Conservation (phyloP, 1,140 invertebrate genomes). For the Drosophila dunni region DNA sequence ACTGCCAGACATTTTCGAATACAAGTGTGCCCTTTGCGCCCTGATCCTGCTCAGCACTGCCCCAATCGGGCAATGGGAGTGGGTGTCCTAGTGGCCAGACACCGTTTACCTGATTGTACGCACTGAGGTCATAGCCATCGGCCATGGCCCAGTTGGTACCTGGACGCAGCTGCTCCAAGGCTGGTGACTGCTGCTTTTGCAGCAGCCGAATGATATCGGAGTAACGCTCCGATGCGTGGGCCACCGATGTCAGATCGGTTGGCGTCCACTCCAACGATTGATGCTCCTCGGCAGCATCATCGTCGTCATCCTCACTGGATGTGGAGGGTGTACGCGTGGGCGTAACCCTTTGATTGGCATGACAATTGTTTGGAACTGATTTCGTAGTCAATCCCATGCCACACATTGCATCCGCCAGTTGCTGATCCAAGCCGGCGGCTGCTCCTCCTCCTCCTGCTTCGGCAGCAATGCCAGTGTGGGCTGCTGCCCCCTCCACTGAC, state of each 20-base stretch:
- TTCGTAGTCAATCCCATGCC: conserved; percentile 81
- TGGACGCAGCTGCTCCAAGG: conserved; percentile 17
- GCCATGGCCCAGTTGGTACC: conserved; percentile 57
- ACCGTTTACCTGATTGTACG: conserved; percentile 85
- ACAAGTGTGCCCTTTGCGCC: conserved; percentile 84
- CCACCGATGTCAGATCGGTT: conserved; percentile 79
- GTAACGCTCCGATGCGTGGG: conserved; percentile 73
- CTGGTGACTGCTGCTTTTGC: conserved; percentile 57
- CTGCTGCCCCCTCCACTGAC: conserved; percentile 24
- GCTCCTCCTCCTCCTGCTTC: conserved; percentile 26
- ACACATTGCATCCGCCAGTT: conserved; percentile 69
- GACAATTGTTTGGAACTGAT: conserved; percentile 27
- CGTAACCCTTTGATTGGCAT: conserved; percentile 28
- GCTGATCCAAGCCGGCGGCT: conserved; percentile 48
- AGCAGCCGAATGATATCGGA: conserved; percentile 73
- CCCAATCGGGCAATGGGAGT: conserved; percentile 89
- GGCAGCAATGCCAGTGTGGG: conserved; percentile 24
- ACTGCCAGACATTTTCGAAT: conserved; percentile 87
- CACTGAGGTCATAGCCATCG: conserved; percentile 83
- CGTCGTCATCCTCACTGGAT: conserved; percentile 72
- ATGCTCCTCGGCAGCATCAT: conserved; percentile 57
- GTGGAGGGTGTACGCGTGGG: conserved; percentile 66
- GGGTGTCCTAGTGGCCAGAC: conserved; percentile 88
- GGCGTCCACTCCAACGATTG: conserved; percentile 47
- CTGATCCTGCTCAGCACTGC: conserved; percentile 60